Evolutionary conservation across 2,113 vertebrate species (phyloP), one percentile per base, ranked within the genome.

Genomic region (Semicossyphus pulcher): DNA sequence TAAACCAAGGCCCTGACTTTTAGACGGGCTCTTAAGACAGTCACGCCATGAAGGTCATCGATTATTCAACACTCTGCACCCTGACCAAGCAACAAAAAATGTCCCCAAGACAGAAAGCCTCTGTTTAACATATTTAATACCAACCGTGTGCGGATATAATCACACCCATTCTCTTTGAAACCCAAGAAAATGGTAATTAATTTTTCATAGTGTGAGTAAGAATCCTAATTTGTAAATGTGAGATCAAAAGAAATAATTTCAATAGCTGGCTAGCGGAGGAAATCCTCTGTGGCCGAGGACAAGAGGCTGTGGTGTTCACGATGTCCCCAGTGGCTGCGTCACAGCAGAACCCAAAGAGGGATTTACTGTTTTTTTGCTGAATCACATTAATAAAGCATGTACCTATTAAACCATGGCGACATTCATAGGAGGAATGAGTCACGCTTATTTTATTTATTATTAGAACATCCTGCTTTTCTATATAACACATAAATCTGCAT

Each of bases 201-300:
- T 86, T 90, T 93, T 92, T 92, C 78, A 93, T 90, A 63, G 54
- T 84, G 60, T 85, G 83, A 90, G 88, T 93, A 90, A 78, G 60
- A 86, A 78, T 86, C 88, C 89, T 92, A 91, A 93, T 94, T 92
- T 91, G 78, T 45, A 90, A 92, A 87, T 58, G 59, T 77, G 56
- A 73, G 85, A 92, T 93, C 83, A 93, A 92, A 93, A 84, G 84
- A 87, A 88, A 83, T 60, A 29, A 81, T 91, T 92, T 92, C 84
- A 87, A 72, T 87, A 70, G 69, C 75, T 71, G 79, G 77, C 67
- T 59, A 68, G 76, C 63, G 62, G 90, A 87, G 78, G 91, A 93
- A 92, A 92, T 93, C 90, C 90, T 95, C 88, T 82, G 85, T 92
- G 94, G 93, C 67, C 87, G 87, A 92, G 85, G 76, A 87, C 73